A percentile compares a stretch with the other conserved stretches of the same genome.
phyloP scores from a whole-genome alignment of 2,797 vertebrate species.

The Myotis vivesi region DNA sequence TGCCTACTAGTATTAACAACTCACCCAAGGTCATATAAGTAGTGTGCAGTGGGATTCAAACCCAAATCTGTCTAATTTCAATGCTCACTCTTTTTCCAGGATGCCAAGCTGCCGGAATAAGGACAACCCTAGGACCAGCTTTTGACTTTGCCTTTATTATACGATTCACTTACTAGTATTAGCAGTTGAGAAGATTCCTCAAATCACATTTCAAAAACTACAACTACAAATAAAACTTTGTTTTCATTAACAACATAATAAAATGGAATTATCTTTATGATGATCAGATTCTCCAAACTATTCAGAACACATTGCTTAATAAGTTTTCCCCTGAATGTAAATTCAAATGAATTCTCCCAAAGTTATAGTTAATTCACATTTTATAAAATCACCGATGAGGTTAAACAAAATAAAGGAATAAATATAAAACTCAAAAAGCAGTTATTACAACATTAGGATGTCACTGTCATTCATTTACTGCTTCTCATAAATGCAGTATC shows the following conservation, averaged over 20 bases:
- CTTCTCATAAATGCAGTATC: neutral
- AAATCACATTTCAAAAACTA: constrained; percentile 41
- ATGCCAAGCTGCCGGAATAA: neutral
- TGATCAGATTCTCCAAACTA: constrained; percentile 28
- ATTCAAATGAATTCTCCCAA: neutral
- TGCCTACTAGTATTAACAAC: neutral
- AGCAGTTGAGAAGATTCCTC: constrained; percentile 16
- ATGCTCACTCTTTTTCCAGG: neutral
- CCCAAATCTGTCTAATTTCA: neutral
- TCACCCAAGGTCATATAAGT: neutral
- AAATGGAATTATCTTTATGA: constrained; percentile 14
- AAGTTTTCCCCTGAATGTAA: neutral
- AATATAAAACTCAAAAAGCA: constrained; percentile 1
- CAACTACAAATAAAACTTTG: constrained; percentile 14
- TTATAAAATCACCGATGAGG: neutral
- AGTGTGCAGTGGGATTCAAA: neutral
- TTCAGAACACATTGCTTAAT: neutral
- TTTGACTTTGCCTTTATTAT: neutral
- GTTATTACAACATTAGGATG: neutral
- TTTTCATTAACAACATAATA: constrained; percentile 25
- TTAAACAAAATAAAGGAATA: neutral
- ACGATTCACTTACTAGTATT: constrained; percentile 43
- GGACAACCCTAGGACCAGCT: neutral
- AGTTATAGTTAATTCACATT: neutral
- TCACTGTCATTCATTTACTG: neutral